Evolutionary conservation across 2,888 invertebrate genomes (phyloP).

Genomic region (Sesamia inferens): DNA sequence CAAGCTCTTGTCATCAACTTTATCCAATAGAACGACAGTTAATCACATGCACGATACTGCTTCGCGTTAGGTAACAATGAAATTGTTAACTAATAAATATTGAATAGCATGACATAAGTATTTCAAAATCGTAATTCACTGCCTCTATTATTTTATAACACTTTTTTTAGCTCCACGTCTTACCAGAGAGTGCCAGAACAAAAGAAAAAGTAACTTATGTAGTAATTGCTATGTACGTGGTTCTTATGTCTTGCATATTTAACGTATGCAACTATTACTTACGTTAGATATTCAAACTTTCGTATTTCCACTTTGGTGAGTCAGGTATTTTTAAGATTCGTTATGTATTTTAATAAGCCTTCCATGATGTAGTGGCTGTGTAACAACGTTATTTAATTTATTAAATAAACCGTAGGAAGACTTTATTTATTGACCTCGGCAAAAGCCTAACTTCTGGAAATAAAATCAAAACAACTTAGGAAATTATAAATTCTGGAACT

Average conservation of each 20-base stretch:
- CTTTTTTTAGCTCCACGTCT: slow-evolving; percentile 6
- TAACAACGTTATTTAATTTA: not conserved
- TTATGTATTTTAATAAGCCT: not conserved
- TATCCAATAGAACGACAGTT: not conserved
- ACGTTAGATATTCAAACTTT: not conserved
- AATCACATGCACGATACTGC: not conserved
- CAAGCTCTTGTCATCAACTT: not conserved
- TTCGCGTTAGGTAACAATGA: slow-evolving; percentile 15
- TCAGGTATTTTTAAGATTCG: not conserved
- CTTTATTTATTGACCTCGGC: not conserved
- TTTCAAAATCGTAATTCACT: slow-evolving; percentile 19
- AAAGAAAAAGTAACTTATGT: slow-evolving; percentile 5
- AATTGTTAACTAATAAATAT: slow-evolving; percentile 11
- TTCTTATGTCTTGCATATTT: not conserved
- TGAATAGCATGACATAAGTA: slow-evolving; percentile 18
- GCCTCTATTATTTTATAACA: slow-evolving; percentile 9
- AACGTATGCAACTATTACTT: not conserved
- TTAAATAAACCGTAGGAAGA: not conserved
- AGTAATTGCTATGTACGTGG: not conserved
- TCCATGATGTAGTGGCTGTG: too few species aligned
- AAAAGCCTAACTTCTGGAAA: too few species aligned
- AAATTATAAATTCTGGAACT: too few species aligned
- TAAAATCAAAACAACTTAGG: too few species aligned
- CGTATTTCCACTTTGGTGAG: not conserved
- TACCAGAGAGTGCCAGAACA: slow-evolving; percentile 4